A percentile compares a stretch with the other conserved stretches of the same genome.
Evolutionary conservation across 2,113 vertebrate species (phyloP).

Genomic region (Nansenia antarctica): DNA sequence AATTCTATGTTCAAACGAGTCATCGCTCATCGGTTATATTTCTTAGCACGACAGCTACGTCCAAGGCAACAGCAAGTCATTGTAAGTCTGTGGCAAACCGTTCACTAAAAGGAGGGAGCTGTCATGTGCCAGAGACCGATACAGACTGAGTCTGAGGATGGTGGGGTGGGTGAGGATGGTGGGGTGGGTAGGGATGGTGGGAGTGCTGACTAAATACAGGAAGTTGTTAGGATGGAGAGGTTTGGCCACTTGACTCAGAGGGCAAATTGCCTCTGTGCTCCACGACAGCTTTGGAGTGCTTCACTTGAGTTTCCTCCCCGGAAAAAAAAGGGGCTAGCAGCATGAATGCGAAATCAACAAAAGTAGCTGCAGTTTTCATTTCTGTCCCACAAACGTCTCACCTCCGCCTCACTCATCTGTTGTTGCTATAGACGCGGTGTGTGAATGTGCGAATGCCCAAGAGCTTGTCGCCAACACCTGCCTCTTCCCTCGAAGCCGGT

Average conservation of each 20-base stretch:
- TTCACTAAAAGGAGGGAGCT: constrained; percentile 1
- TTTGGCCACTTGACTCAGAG: constrained; percentile 61
- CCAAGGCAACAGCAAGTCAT: neutral
- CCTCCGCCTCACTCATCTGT: too few species aligned
- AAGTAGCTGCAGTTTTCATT: constrained; percentile 44
- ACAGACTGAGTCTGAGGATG: constrained; percentile 36
- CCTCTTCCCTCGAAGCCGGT: neutral
- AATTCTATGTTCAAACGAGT: too few species aligned
- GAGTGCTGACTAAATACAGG: constrained; percentile 48
- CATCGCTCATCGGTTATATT: too few species aligned
- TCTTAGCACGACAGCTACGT: neutral
- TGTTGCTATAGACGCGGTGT: neutral
- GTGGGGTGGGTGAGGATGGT: constrained; percentile 35
- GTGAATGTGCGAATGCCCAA: constrained; percentile 22
- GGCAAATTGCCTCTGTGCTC: constrained; percentile 52
- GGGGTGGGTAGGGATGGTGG: constrained; percentile 3
- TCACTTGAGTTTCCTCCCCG: constrained; percentile 50
- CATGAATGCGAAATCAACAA: constrained; percentile 57
- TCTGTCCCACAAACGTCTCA: constrained; percentile 14
- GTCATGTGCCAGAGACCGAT: neutral
- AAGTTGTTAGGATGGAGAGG: constrained; percentile 67
- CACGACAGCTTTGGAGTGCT: constrained; percentile 47
- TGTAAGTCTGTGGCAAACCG: constrained; percentile 16
- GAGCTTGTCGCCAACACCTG: neutral
- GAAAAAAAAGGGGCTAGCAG: constrained; percentile 39